Evolutionary conservation across 2,888 invertebrate genomes (phyloP), one percentile per base, ranked within the genome.

Genomic region (Heliconius sara): DNA sequence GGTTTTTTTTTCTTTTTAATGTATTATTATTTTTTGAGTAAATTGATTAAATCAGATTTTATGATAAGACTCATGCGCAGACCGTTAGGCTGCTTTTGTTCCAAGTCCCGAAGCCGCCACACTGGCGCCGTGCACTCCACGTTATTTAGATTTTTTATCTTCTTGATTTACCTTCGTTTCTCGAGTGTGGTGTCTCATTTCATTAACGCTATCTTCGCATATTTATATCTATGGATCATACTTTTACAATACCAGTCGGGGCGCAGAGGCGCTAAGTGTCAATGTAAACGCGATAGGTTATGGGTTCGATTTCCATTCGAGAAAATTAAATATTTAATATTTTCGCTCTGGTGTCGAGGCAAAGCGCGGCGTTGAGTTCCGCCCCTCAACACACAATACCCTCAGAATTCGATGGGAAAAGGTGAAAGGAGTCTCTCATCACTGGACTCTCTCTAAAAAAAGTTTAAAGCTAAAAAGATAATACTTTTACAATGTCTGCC

Each of bases 11-110:
- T n/a, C 10, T 2, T 0, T n/a, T 25, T 43, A n/a, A n/a, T 68
- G 1, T 68, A 68, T 39, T 39, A 67, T 34, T 27, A 34, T 25
- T 39, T 74, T 1, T 30, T 13, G 43, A 13, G n/a, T 43, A 66
- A 78, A 74, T 74, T 27, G 5, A n/a, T 65, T 16, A 27, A 30
- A 16, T 16, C 7, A 27, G 27, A 65, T 73, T 78, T 76, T 70
- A 68, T 76, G 80, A 80, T 85, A 77, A 81, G 88, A 85, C 85
- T 87, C 86, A 80, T 80, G 85, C 86, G 88, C 87, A 90, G 89
- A 90, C 91, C 86, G 83, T 87, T 85, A 87, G 90, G 88, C 90
- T 89, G 88, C 89, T 86, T 88, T 87, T 88, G 85, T 87, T 83
- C 82, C 74, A 78, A 78, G 84, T 83, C 83, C 82, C 79, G 82